Evolutionary conservation across 2,888 invertebrate genomes (phyloP), one percentile per base, ranked within the genome.

Genomic region (Nipponacmea schrenckii): DNA sequence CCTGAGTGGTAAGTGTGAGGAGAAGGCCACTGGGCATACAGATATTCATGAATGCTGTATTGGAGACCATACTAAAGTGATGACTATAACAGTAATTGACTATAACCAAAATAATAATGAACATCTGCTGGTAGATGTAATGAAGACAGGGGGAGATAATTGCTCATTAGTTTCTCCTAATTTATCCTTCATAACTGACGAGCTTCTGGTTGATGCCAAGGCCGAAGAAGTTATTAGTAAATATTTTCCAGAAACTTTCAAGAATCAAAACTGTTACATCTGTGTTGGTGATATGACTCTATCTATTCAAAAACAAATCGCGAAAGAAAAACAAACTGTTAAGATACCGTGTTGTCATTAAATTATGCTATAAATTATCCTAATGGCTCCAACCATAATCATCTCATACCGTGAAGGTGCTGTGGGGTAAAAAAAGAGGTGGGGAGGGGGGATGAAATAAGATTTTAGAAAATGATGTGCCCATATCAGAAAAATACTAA

Each of bases 71-170:
- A 24, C 73, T 17, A 26, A 50, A 24, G 56, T 73, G 20, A 69
- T 74, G 65, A 67, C 69, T 31, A 44, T 77, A 27, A 72, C 46
- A n/a, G 48, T 77, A n/a, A 64, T 64, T 12, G 64, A 70, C n/a
- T 65, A 71, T 24, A 50, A 46, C 27, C 67, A 74, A 48, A 70
- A 65, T n/a, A 72, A 74, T 39, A 69, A 73, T 48, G 70, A 71
- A 26, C 48, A 67, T 27, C 15, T 72, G 31, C 62, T 79, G 14
- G 50, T 67, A 31, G 70, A 77, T 67, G 78, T 80, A 31, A 76
- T 77, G 70, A 75, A 75, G 44, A 68, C 76, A 24, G 79, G 77
- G 14, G 78, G 78, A 8, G 80, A 80, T 67, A 80, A 80, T 70
- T 80, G 77, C 62, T 71, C 76, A 15, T 56, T 80, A n/a, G 67